phyloP scores from a whole-genome alignment of 1,140 invertebrate species.

The Eulimnadia texana region DNA sequence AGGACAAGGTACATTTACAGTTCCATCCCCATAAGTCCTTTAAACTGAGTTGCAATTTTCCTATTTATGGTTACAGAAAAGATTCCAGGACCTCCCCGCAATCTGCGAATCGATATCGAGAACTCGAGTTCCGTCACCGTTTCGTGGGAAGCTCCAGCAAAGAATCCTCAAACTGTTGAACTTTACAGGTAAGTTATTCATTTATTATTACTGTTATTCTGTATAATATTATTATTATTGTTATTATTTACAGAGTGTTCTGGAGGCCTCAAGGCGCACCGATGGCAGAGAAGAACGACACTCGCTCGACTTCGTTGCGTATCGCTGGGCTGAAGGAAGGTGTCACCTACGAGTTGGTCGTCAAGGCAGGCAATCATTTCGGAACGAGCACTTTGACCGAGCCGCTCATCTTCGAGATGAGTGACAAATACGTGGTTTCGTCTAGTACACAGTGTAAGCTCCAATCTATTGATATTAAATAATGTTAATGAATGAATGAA shows the following conservation, averaged over 20 bases:
- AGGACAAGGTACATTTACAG: constrained; percentile 51
- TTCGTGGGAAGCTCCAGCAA: constrained; percentile 57
- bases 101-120: constrained; percentile 44
- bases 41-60: neutral
- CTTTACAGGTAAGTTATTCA: constrained; percentile 43
- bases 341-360: constrained; percentile 55
- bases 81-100: constrained; percentile 59
- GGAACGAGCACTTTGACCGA: constrained; percentile 57
- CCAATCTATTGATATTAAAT: constrained; percentile 5
- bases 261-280: constrained; percentile 33
- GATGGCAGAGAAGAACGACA: constrained; percentile 47
- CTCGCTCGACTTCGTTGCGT: constrained; percentile 46
- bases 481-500: constrained; percentile 4
- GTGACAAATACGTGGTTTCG: constrained; percentile 46
- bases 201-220: neutral
- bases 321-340: constrained; percentile 52
- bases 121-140: constrained; percentile 42
- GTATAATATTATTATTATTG: neutral
- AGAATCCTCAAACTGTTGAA: constrained; percentile 67
- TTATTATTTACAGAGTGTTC: constrained; percentile 30
- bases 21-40: no score
- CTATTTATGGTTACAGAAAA: constrained; percentile 26
- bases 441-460: constrained; percentile 36
- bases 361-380: constrained; percentile 64
- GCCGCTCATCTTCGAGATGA: constrained; percentile 50